Conservation (phyloP, 2,888 invertebrate genomes). For the Panzeria rudis region DNA sequence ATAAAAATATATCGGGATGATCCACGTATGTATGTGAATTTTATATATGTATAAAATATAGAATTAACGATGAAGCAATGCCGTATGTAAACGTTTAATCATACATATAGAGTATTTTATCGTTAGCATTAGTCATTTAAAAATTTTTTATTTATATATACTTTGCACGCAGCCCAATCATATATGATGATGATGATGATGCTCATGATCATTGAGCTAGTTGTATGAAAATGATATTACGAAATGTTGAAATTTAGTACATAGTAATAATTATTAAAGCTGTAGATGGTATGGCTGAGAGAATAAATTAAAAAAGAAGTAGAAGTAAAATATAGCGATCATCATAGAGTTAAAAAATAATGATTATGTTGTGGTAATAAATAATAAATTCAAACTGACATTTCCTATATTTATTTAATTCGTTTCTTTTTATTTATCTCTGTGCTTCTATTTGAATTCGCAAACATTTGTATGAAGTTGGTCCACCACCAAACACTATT, state of each 20-base stretch:
- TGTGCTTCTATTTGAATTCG: slow-evolving; percentile 22
- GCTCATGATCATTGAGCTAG: slow-evolving; percentile 30
- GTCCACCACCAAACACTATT: slow-evolving; percentile 54
- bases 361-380: slow-evolving; percentile 77
- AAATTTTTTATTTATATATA: slow-evolving; percentile 47
- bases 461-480: slow-evolving; percentile 55
- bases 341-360: slow-evolving; percentile 62
- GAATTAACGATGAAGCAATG: not conserved
- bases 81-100: slow-evolving; percentile 21
- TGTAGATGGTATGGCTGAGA: slow-evolving; percentile 28
- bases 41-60: not conserved
- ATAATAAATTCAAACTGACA: slow-evolving; percentile 82
- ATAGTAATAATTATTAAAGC: slow-evolving; percentile 34
- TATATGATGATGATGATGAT: slow-evolving; percentile 45
- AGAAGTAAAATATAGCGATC: slow-evolving; percentile 67
- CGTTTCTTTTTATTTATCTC: slow-evolving; percentile 40
- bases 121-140: slow-evolving; percentile 10
- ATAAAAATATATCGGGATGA: too few relatives aligned
- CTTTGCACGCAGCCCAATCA: slow-evolving; percentile 70
- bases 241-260: slow-evolving; percentile 71
- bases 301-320: slow-evolving; percentile 31
- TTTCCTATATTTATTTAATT: slow-evolving; percentile 77
- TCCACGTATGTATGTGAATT: slow-evolving; percentile 36
- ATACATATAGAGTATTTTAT: slow-evolving; percentile 50
- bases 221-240: slow-evolving; percentile 39